Evolutionary conservation across 1,140 invertebrate species (phyloP).

Genomic region (Elysia chlorotica): DNA sequence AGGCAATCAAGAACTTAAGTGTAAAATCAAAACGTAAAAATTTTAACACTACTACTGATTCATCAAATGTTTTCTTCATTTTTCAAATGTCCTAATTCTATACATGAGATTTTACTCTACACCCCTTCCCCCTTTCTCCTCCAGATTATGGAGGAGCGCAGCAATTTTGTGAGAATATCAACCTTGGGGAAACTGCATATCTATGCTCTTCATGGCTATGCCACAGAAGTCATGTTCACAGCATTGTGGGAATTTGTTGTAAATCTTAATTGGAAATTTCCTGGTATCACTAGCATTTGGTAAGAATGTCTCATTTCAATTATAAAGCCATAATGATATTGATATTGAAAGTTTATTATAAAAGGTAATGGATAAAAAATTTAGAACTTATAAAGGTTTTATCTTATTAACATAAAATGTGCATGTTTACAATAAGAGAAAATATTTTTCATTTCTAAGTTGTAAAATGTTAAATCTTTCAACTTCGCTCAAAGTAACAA

Average conservation of each 20-base stretch:
- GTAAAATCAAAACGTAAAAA: background rate
- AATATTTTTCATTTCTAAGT: no score
- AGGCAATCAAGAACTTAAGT: background rate
- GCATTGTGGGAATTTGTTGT: conserved; percentile 66
- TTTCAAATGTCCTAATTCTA: background rate
- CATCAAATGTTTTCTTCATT: background rate
- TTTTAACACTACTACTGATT: background rate
- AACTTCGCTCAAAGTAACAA: no score
- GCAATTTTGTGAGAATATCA: conserved; percentile 21
- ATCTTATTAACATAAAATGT: no score
- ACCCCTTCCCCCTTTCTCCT: background rate
- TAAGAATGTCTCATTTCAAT: background rate
- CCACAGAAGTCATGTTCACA: conserved; percentile 66
- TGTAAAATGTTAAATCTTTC: no score
- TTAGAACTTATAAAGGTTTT: no score
- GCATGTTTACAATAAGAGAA: no score
- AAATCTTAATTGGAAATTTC: conserved; percentile 64
- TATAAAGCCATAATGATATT: no score
- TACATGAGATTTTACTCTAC: background rate
- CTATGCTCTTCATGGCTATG: conserved; percentile 67
- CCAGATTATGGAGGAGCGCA: background rate
- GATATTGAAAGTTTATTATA: no score
- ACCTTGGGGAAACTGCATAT: conserved; percentile 61
- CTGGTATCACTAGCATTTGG: conserved; percentile 65
- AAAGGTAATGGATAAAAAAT: no score